Conservation (phyloP, 2,797 vertebrate species). For the Chrysolophus pictus region DNA sequence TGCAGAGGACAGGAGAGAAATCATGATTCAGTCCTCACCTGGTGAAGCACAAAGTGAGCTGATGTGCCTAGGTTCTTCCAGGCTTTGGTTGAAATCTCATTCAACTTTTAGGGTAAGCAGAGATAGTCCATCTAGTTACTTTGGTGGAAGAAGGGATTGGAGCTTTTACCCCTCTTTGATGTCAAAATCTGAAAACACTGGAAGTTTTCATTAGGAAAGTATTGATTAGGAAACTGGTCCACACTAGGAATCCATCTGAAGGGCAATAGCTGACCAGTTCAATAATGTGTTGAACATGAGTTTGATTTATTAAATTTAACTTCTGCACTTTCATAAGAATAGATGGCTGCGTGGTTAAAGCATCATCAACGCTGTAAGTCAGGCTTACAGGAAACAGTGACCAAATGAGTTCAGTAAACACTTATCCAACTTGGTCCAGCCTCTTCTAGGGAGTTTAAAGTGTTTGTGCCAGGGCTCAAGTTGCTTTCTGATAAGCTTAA, state of each 20-base stretch:
- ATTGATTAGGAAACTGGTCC: not conserved
- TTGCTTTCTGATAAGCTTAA: not conserved
- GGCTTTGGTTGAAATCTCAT: not conserved
- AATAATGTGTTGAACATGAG: not conserved
- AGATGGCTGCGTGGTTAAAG: not conserved
- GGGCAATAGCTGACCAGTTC: not conserved
- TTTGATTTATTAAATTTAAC: not conserved
- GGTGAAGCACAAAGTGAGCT: not conserved
- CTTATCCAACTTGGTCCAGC: not conserved
- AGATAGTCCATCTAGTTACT: not conserved
- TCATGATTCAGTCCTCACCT: not conserved
- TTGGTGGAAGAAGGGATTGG: not conserved
- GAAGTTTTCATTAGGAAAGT: not conserved
- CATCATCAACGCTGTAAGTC: not conserved
- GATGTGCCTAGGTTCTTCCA: not conserved
- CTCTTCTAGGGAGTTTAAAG: not conserved
- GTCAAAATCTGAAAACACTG: not conserved
- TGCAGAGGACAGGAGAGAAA: not conserved
- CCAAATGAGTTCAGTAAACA: not conserved
- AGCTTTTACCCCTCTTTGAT: not conserved
- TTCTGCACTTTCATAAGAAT: not conserved
- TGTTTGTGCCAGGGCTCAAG: not conserved
- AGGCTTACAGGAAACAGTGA: not conserved
- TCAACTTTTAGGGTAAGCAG: not conserved
- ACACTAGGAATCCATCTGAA: not conserved